phyloP scores from a whole-genome alignment of 2,113 vertebrate species.

The Daubentonia madagascariensis region DNA sequence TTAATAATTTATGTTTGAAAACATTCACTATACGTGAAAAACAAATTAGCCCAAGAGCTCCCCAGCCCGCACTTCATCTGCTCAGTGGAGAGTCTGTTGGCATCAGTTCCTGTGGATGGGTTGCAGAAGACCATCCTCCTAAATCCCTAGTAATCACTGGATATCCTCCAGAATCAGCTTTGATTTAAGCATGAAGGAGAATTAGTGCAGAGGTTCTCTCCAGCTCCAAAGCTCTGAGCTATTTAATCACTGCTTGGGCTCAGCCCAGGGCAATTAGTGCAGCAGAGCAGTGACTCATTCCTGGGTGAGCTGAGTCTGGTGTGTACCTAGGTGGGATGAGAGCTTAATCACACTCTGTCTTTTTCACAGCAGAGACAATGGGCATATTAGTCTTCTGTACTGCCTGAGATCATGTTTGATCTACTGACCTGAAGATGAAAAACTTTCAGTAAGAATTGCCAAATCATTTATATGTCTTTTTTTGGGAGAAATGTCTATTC shows the following conservation, averaged over 20 bases:
- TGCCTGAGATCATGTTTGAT: slow-evolving; percentile 38
- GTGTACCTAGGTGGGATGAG: not conserved
- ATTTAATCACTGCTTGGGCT: slow-evolving; percentile 65
- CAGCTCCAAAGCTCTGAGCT: slow-evolving; percentile 49
- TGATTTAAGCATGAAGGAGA: slow-evolving; percentile 69
- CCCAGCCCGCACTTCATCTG: slow-evolving; percentile 2
- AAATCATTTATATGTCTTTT: not conserved
- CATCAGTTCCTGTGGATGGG: not conserved
- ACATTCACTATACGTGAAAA: slow-evolving; percentile 57
- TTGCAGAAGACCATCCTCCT: slow-evolving; percentile 57
- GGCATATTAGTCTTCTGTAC: not conserved
- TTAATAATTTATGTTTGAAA: slow-evolving; percentile 70
- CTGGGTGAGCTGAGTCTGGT: not conserved
- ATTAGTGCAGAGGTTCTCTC: slow-evolving; percentile 58
- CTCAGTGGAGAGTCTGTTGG: slow-evolving; percentile 47
- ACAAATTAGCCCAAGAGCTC: slow-evolving; percentile 65
- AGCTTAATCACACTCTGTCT: slow-evolving; percentile 35
- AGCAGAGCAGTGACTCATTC: slow-evolving; percentile 59
- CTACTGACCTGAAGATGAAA: slow-evolving; percentile 49
- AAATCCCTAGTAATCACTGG: slow-evolving; percentile 60
- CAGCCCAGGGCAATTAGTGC: not conserved
- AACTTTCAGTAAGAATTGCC: not conserved
- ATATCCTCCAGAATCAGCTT: slow-evolving; percentile 52
- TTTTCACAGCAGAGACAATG: not conserved
- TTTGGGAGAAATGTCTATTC: too few relatives aligned